These are phyloP conservation scores for Scomber japonicus DNA, from an alignment of 2,113 vertebrate species.

Conservation along the genomic window DNA sequence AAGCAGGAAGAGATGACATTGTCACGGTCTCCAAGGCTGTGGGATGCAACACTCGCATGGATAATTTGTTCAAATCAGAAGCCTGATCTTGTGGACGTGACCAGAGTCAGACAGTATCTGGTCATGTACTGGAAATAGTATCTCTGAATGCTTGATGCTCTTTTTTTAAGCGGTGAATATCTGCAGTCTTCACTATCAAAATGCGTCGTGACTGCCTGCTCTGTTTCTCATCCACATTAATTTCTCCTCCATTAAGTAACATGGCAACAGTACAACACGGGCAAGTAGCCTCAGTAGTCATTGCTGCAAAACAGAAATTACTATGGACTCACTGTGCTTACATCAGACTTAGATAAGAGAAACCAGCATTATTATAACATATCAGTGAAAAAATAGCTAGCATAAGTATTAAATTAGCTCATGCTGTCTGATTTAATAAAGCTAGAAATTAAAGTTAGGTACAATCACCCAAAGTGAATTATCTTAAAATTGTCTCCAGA, in stretches of 20 bases:
- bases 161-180: neutral
- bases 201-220: neutral
- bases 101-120: neutral
- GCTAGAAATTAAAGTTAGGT: neutral
- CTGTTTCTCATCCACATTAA: conserved; percentile 8
- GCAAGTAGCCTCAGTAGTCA: neutral
- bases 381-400: neutral
- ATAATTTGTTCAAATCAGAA: conserved; percentile 25
- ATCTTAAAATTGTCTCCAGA: conserved; percentile 26
- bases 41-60: conserved; percentile 23
- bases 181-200: neutral
- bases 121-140: neutral
- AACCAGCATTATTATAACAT: neutral
- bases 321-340: neutral
- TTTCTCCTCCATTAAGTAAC: neutral
- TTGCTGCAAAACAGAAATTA: neutral
- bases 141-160: neutral
- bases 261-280: neutral
- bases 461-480: neutral
- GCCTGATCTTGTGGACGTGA: conserved; percentile 4
- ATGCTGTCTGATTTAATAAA: too few relatives aligned
- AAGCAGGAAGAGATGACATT: conserved; percentile 40
- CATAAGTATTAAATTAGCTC: conserved; percentile 1
- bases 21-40: conserved; percentile 36
- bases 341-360: neutral